Evolutionary conservation across 2,797 vertebrate genomes (phyloP).

Genomic region (Betta splendens): DNA sequence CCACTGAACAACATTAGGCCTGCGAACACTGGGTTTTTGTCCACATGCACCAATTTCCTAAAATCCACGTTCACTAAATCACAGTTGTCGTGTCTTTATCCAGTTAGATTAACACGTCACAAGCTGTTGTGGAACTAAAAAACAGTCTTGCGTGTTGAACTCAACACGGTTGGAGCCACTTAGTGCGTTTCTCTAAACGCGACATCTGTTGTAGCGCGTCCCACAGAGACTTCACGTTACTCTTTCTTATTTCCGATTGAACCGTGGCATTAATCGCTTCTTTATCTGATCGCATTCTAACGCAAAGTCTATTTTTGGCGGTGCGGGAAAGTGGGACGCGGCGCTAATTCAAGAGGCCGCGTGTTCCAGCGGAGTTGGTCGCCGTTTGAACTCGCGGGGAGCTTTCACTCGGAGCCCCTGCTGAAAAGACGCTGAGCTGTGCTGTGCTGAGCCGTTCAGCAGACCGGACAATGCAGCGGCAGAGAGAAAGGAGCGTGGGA

Average conservation of each 20-base stretch:
- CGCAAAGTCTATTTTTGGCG: slow-evolving; percentile 52
- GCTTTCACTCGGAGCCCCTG: slow-evolving; percentile 4
- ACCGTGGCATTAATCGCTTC: slow-evolving; percentile 51
- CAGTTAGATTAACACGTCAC: slow-evolving; percentile 11
- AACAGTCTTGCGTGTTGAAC: slow-evolving; percentile 6
- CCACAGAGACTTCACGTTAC: slow-evolving; percentile 16
- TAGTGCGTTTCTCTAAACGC: slow-evolving; percentile 3
- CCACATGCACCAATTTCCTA: background rate
- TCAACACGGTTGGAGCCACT: background rate
- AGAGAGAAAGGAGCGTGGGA: slow-evolving; percentile 45
- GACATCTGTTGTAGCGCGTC: slow-evolving; percentile 13
- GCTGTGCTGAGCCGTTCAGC: slow-evolving; percentile 18
- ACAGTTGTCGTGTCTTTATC: slow-evolving; percentile 1
- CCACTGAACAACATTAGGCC: background rate
- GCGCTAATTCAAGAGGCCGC: slow-evolving; percentile 51
- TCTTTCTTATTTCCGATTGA: slow-evolving; percentile 47
- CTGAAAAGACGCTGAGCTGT: no score
- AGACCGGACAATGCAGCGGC: slow-evolving; percentile 52
- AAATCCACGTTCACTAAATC: no score
- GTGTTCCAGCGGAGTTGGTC: slow-evolving; percentile 40
- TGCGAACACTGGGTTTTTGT: background rate
- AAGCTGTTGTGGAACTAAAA: slow-evolving; percentile 6
- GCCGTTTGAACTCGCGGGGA: slow-evolving; percentile 17
- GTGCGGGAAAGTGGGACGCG: slow-evolving; percentile 48
- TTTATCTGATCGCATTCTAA: slow-evolving; percentile 54